Evolutionary conservation across 2,797 vertebrate genomes (phyloP).

Genomic region (Peromyscus nudipes): DNA sequence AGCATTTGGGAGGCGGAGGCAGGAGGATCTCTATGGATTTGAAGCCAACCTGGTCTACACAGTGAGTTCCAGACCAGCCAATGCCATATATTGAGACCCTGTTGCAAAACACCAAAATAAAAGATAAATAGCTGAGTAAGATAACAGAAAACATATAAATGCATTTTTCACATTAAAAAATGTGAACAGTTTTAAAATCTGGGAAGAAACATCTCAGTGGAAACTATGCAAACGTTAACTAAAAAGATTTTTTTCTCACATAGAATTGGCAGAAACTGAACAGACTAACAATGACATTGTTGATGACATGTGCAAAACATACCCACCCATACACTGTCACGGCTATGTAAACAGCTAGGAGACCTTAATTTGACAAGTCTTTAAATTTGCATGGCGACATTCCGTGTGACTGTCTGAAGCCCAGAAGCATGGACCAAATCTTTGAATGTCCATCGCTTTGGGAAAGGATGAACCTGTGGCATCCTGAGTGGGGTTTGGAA

Average conservation of each 20-base stretch:
- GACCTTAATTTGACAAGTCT: conserved; percentile 13
- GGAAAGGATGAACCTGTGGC: neutral
- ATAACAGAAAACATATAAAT: neutral
- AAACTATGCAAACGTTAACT: conserved; percentile 1
- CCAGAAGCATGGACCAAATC: neutral
- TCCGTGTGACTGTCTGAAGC: neutral
- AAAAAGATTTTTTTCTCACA: neutral
- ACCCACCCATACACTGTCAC: fast-evolving
- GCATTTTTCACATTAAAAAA: conserved; percentile 34
- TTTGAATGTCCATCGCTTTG: neutral
- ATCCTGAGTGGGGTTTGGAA: neutral
- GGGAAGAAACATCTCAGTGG: neutral
- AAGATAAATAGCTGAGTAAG: neutral
- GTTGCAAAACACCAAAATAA: neutral
- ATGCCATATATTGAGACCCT: neutral
- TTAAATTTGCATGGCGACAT: neutral
- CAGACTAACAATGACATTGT: neutral
- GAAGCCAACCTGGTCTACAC: neutral
- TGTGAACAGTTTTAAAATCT: neutral
- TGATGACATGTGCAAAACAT: neutral
- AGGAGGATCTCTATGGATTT: neutral
- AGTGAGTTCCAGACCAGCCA: neutral
- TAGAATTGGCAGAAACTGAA: neutral
- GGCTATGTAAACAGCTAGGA: neutral
- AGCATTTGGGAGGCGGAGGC: neutral